Evolutionary conservation across 2,797 vertebrate genomes (phyloP).

Genomic region (Manis javanica): DNA sequence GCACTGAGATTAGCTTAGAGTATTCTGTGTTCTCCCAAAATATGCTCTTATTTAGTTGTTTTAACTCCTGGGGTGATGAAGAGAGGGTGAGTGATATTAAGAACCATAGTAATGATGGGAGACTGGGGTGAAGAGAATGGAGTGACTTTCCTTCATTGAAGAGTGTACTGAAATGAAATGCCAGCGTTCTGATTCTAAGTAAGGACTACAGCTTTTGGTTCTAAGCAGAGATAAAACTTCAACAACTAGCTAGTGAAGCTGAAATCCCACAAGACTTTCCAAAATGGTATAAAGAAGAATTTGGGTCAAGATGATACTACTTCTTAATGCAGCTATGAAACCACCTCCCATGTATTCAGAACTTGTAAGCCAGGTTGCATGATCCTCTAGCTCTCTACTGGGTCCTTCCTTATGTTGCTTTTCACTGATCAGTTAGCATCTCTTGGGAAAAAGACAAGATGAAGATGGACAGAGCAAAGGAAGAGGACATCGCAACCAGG

Average conservation of each 20-base stretch:
- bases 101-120: not conserved
- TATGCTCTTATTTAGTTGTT: not conserved
- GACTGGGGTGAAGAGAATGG: not conserved
- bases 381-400: not conserved
- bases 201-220: not conserved
- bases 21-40: not conserved
- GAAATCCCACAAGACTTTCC: not conserved
- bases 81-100: not conserved
- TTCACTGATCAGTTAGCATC: not conserved
- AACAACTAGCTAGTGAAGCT: not conserved
- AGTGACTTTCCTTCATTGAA: not conserved
- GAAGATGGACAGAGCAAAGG: not conserved
- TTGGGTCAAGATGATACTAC: not conserved
- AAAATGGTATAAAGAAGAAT: not conserved
- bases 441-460: constrained; percentile 2
- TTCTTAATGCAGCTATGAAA: constrained; percentile 15
- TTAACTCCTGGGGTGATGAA: not conserved
- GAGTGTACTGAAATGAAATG: not conserved
- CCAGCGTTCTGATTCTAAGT: not conserved
- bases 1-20: not conserved
- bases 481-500: not conserved
- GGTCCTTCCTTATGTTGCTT: not conserved
- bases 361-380: not conserved
- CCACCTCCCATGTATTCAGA: not conserved
- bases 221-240: not conserved